These are phyloP conservation scores for Eucera pruinosa DNA, from an alignment of 2,888 invertebrate genomes.

Conservation along the genomic window DNA sequence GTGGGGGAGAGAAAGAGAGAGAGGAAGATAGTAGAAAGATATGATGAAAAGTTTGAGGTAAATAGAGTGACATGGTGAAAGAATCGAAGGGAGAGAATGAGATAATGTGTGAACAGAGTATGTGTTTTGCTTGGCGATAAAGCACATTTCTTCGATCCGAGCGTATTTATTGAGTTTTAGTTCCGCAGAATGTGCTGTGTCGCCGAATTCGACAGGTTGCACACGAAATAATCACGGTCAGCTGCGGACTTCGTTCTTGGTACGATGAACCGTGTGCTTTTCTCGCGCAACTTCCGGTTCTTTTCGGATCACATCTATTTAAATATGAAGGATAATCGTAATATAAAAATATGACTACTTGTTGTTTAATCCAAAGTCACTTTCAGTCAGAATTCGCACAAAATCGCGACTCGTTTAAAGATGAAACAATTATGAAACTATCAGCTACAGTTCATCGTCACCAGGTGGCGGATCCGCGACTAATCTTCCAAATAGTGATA, in stretches of 20 bases:
- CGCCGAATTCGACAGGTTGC: conserved; percentile 70
- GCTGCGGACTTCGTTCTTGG: conserved; percentile 54
- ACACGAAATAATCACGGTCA: conserved; percentile 64
- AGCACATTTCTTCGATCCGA: conserved; percentile 74
- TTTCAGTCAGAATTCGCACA: neutral
- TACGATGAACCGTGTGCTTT: conserved; percentile 53
- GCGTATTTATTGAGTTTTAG: conserved; percentile 77
- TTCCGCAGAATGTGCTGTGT: conserved; percentile 74
- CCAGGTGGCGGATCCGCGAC: conserved; percentile 69
- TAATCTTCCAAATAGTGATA: conserved; percentile 82
- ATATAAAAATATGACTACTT: neutral
- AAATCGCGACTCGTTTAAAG: neutral
- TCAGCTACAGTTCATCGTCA: conserved; percentile 47
- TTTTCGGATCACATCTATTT: neutral
- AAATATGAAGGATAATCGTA: neutral
- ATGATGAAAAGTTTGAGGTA: conserved; percentile 3
- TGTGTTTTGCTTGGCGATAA: conserved; percentile 66
- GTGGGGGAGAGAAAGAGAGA: neutral
- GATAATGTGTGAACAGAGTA: conserved; percentile 38
- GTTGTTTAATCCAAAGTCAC: neutral
- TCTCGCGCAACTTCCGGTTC: neutral
- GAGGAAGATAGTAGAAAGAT: neutral
- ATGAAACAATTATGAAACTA: neutral
- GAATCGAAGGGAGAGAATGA: neutral
- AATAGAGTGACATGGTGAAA: neutral